Evolutionary conservation across 2,113 vertebrate species (phyloP).

Genomic region (Nerophis ophidion): DNA sequence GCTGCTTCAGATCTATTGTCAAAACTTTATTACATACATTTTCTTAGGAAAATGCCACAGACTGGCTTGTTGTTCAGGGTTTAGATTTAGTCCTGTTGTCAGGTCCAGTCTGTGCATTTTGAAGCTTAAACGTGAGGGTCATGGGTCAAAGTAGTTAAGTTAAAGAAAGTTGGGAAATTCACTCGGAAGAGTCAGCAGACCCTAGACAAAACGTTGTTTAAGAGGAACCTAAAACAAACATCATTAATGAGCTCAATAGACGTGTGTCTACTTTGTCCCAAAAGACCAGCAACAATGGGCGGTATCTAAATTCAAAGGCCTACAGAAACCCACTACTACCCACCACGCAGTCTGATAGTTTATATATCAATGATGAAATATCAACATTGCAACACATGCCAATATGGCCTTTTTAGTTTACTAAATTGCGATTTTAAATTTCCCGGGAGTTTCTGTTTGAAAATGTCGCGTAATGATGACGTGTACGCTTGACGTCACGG

Average conservation of each 20-base stretch:
- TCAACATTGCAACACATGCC: too few species aligned
- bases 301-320: too few species aligned
- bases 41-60: not conserved
- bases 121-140: slow-evolving; percentile 32
- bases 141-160: slow-evolving; percentile 24
- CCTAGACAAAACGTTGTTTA: not conserved
- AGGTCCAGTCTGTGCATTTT: slow-evolving; percentile 15
- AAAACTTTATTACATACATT: too few species aligned
- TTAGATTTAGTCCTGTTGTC: not conserved
- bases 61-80: not conserved
- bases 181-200: not conserved
- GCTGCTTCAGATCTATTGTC: too few species aligned
- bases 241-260: slow-evolving; percentile 17
- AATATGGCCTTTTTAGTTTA: too few species aligned
- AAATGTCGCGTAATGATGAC: too few species aligned
- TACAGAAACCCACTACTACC: too few species aligned
- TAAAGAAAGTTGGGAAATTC: slow-evolving; percentile 3
- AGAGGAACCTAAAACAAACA: slow-evolving; percentile 32
- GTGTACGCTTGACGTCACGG: too few species aligned
- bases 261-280: slow-evolving; percentile 56
- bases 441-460: too few species aligned
- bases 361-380: too few species aligned
- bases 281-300: slow-evolving; percentile 10
- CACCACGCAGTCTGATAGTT: too few species aligned
- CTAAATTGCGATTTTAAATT: too few species aligned